phyloP scores from a whole-genome alignment of 2,797 vertebrate species.

The Melanotaenia pygmaea region DNA sequence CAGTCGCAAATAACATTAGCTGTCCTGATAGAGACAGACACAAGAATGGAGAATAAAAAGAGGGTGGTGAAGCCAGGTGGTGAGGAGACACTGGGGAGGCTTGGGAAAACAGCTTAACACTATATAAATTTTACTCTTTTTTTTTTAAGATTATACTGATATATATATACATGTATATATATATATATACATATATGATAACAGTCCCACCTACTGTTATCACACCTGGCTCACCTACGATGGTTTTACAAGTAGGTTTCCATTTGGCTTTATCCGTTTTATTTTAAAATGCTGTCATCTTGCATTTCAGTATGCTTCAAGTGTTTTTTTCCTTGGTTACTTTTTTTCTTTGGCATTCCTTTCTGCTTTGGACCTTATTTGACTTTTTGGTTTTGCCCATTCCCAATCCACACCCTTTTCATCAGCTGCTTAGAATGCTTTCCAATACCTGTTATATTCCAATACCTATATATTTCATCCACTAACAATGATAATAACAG shows the following conservation, averaged over 20 bases:
- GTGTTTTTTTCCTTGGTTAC: too few species aligned
- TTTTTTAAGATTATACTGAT: too few species aligned
- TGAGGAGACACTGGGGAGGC: background rate
- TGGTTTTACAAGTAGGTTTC: too few species aligned
- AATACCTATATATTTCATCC: background rate
- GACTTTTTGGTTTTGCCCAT: background rate
- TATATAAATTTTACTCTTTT: too few species aligned
- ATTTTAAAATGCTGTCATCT: too few species aligned
- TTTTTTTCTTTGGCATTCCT: background rate
- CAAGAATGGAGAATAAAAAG: slow-evolving; percentile 18
- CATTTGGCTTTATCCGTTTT: too few species aligned
- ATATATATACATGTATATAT: too few species aligned
- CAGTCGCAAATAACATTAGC: slow-evolving; percentile 27
- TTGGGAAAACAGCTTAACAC: too few species aligned
- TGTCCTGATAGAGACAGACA: slow-evolving; percentile 26
- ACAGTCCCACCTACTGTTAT: too few species aligned
- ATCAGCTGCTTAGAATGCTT: background rate
- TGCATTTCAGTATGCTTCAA: too few species aligned
- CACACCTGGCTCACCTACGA: too few species aligned
- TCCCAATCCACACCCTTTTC: background rate
- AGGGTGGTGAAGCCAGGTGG: background rate
- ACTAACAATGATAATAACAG: background rate
- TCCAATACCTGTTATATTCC: background rate
- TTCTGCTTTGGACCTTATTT: background rate
- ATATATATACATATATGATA: too few species aligned